Base-by-base conservation (phyloP, 2,113 vertebrate species). In the Mohoua ochrocephala region DNA sequence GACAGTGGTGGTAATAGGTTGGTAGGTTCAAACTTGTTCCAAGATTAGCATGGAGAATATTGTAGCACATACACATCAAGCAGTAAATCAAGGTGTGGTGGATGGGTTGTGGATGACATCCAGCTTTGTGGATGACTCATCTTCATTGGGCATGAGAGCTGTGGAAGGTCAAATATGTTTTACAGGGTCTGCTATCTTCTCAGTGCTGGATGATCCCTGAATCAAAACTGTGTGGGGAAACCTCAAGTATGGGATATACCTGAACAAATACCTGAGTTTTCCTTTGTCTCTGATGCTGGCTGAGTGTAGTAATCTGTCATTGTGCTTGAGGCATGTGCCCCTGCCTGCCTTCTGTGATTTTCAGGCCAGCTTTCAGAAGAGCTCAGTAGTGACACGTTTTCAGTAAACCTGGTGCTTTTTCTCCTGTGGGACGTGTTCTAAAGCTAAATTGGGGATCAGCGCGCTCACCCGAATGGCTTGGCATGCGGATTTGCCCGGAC, bases 401-500 rank as follows among this genome's bases (percentile, higher is more conserved):
- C 26, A 50, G 35, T 69, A 37, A 57, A 56, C 5, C 13, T 31
- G 27, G 4, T 67, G 39, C 28, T 68, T 50, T 80, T 77, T 13
- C 50, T 86, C 22, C 14, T 47, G 23, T 33, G 19, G n/a, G 28
- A 37, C 2, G 5, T 42, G 7, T 73, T 89, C 65, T 69, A 64
- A 79, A 87, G 35, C 9, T n/a, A 10, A 61, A 16, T 0, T 20
- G 23, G 13, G 42, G 52, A 23, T 47, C 60, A 7, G 19, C 3
- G 4, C 27, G 0, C 39, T 54, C 20, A 13, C 18, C 68, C 8
- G 14, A 83, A 37, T 8, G 57, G 18, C 45, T 88, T 39, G 79
- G 33, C 5, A 0, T 3, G 22, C 2, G 6, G 33, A 2, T 60
- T 53, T 57, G 11, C 17, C 11, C 52, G 8, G 39, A 9, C n/a